These are phyloP conservation scores for Struthio camelus DNA, from an alignment of 2,113 vertebrate genomes.

Conservation along the genomic window DNA sequence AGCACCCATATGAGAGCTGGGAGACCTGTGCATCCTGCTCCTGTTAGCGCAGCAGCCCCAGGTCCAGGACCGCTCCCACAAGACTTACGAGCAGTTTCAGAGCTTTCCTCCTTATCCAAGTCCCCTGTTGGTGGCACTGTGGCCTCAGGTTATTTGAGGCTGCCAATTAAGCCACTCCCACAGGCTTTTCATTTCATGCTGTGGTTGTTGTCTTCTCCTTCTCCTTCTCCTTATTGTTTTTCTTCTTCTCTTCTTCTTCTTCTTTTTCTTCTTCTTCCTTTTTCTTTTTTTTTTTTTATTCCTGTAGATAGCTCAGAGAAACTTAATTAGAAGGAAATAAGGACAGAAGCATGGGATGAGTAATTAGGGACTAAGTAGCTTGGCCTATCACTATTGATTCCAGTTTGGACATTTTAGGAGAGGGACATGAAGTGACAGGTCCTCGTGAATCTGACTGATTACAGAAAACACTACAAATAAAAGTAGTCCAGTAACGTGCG, in stretches of 20 bases:
- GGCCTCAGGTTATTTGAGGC: neutral
- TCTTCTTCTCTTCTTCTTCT: no score
- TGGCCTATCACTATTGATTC: neutral
- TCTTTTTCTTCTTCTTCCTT: neutral
- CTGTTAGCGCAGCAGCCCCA: rapidly evolving
- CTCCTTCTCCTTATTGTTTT: no score
- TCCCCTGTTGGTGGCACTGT: neutral
- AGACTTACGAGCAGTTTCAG: neutral
- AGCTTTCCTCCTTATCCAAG: neutral
- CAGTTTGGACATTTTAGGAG: neutral
- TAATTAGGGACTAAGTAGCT: neutral
- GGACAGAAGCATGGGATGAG: rapidly evolving
- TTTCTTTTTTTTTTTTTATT: neutral
- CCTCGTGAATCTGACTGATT: neutral
- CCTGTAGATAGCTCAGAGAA: neutral
- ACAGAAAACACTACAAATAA: neutral
- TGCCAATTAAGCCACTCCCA: neutral
- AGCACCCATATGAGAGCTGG: neutral
- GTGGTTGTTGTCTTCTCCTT: no score
- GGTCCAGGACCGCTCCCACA: neutral
- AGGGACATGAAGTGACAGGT: neutral
- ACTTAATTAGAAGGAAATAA: neutral
- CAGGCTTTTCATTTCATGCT: neutral
- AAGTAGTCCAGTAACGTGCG: neutral
- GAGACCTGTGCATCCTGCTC: neutral